Evolutionary conservation across 2,113 vertebrate genomes (phyloP), one percentile per base, ranked within the genome.

Genomic region (Oryctolagus cuniculus): DNA sequence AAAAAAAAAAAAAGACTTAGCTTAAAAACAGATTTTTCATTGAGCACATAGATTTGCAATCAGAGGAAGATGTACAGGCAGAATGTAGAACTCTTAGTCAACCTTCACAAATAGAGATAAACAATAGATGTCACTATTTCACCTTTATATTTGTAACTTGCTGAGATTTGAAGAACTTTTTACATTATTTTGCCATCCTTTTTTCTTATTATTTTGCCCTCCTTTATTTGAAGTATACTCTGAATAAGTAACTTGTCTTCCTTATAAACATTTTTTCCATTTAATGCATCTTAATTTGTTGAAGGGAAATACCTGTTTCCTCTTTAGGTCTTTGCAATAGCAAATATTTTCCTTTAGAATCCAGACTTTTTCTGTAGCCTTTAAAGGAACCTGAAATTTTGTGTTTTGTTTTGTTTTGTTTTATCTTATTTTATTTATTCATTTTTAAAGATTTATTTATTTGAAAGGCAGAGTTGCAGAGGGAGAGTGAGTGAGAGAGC

Each of bases 371-470:
- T 58, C 22, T 96, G 44, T 1, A 78, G 75, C 61, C 31, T 63
- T 10, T 74, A 63, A 87, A 92, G 63, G 92, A 95, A 82, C 94
- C 63, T 93, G 70, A 27, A 85, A 79, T 78, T 81, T 95, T 90
- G 25, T 87, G 21, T 93, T 90, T 90, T 49, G 78, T 87, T 55
- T 66, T 90, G 6, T 44, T 44, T 44, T 44, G 7, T 44, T 7
- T 44, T 44, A 44, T 44, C 7, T 44, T 44, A 44, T 44, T 44
- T 44, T 44, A 44, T 44, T 44, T 44, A 44, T 44, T 44, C 44
- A 44, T 44, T 44, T 44, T 44, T 44, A 7, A 44, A 44, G 44
- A 44, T 44, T 44, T 44, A 7, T 44, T 44, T 44, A 44, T 44
- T 44, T 44, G 44, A 44, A 44, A 44, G 44, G 6, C 44, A 44